phyloP scores from a whole-genome alignment of 2,113 vertebrate genomes.

The Podarcis cretensis region DNA sequence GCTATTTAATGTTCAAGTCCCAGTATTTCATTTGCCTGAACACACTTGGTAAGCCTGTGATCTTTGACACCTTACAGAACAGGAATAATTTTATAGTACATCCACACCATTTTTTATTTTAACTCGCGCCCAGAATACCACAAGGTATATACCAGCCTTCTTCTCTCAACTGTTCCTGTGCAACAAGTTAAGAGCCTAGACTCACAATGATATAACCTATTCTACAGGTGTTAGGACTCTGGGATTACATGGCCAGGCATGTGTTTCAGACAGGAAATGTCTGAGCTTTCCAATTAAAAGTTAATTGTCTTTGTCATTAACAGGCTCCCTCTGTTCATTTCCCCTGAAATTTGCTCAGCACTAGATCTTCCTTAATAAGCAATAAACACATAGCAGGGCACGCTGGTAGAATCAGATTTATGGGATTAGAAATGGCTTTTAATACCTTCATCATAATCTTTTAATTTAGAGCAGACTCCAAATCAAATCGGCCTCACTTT shows the following conservation, averaged over 20 bases:
- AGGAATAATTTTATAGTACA: neutral
- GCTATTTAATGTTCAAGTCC: neutral
- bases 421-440: conserved; percentile 29
- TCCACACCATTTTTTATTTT: neutral
- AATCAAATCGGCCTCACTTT: neutral
- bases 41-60: neutral
- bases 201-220: neutral
- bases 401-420: neutral
- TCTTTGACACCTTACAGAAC: neutral
- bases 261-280: neutral
- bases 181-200: neutral
- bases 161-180: neutral
- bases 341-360: conserved; percentile 38
- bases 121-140: no score
- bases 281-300: conserved; percentile 41
- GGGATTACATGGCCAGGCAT: neutral
- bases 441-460: conserved; percentile 23
- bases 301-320: conserved; percentile 44
- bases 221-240: neutral
- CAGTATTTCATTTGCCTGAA: neutral
- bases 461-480: conserved; percentile 42
- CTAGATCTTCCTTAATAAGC: conserved; percentile 29
- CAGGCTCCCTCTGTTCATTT: conserved; percentile 5
- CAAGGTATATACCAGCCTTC: neutral
- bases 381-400: neutral